Evolutionary conservation across 2,888 invertebrate species (phyloP).

Genomic region (Latheticus oryzae): DNA sequence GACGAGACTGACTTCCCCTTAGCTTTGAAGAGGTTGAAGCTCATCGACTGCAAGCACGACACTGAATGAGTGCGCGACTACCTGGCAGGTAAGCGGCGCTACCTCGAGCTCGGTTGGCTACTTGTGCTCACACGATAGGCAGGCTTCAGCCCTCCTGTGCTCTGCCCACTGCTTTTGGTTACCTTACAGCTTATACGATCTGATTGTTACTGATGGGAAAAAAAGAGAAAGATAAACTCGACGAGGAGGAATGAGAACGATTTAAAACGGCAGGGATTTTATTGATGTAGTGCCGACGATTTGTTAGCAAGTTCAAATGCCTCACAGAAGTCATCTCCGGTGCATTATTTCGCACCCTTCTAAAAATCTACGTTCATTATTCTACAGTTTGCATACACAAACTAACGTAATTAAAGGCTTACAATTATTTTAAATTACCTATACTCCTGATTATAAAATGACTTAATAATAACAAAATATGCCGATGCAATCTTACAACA

Average conservation of each 20-base stretch:
- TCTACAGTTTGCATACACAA: too few species aligned
- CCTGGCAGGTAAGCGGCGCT: slow-evolving; percentile 64
- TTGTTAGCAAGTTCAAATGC: too few species aligned
- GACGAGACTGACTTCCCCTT: slow-evolving; percentile 43
- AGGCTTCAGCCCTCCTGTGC: slow-evolving; percentile 63
- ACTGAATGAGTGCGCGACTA: slow-evolving; percentile 65
- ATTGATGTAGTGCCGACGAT: too few species aligned
- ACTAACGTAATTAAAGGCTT: too few species aligned
- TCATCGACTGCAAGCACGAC: slow-evolving; percentile 65
- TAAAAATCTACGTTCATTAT: too few species aligned
- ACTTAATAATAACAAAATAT: too few species aligned
- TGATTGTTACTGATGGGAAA: slow-evolving; percentile 45
- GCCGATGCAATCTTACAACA: too few species aligned
- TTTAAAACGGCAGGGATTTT: too few species aligned
- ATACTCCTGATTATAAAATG: too few species aligned
- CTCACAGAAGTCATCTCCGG: too few species aligned
- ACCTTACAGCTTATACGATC: slow-evolving; percentile 55
- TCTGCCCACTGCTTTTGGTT: slow-evolving; percentile 63
- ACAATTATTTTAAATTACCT: too few species aligned
- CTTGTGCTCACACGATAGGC: slow-evolving; percentile 63
- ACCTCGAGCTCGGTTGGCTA: slow-evolving; percentile 65
- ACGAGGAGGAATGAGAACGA: slow-evolving; percentile 39
- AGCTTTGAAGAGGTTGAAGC: slow-evolving; percentile 58
- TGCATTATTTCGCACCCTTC: too few species aligned
- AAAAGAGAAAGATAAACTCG: slow-evolving; percentile 34